Percentiles rank a stretch among this genome's conserved stretches.
Evolutionary conservation across 2,113 vertebrate genomes (phyloP).

Genomic region (Thunnus maccoyii): DNA sequence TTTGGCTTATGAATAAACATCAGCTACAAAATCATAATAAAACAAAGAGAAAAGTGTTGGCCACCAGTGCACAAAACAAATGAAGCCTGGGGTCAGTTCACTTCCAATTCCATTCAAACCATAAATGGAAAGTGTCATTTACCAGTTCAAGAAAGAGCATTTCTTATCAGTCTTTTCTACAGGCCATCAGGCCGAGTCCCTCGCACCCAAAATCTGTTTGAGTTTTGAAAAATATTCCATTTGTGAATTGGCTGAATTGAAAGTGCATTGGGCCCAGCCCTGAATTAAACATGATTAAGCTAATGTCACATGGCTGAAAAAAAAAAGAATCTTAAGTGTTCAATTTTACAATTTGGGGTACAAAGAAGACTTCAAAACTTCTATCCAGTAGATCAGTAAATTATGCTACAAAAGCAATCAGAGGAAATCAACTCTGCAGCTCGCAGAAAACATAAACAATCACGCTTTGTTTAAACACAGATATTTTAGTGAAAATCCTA

Average conservation of each 20-base stretch:
- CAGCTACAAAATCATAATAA: constrained; percentile 86
- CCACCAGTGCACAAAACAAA: constrained; percentile 90
- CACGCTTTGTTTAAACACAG: constrained; percentile 20
- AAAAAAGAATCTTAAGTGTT: neutral
- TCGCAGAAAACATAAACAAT: constrained; percentile 35
- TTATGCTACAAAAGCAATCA: constrained; percentile 43
- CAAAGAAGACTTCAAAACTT: constrained; percentile 45
- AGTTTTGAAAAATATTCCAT: constrained; percentile 18
- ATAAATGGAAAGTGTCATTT: constrained; percentile 40
- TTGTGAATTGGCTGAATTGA: constrained; percentile 68
- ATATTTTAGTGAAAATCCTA: constrained; percentile 49
- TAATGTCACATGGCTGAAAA: constrained; percentile 84
- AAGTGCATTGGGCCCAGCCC: constrained; percentile 79
- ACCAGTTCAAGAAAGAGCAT: neutral
- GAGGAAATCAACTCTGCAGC: constrained; percentile 15
- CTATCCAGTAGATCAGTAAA: constrained; percentile 50
- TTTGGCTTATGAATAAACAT: constrained; percentile 99
- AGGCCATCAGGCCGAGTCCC: neutral
- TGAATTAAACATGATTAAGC: constrained; percentile 90
- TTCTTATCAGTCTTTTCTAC: constrained; percentile 21
- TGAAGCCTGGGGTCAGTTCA: constrained; percentile 67
- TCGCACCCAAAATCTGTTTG: neutral
- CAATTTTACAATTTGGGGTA: constrained; percentile 50
- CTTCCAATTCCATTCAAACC: constrained; percentile 64
- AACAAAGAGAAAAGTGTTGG: constrained; percentile 88